Evolutionary conservation across 2,888 invertebrate species (phyloP).

Genomic region (Dasypogon diadema): DNA sequence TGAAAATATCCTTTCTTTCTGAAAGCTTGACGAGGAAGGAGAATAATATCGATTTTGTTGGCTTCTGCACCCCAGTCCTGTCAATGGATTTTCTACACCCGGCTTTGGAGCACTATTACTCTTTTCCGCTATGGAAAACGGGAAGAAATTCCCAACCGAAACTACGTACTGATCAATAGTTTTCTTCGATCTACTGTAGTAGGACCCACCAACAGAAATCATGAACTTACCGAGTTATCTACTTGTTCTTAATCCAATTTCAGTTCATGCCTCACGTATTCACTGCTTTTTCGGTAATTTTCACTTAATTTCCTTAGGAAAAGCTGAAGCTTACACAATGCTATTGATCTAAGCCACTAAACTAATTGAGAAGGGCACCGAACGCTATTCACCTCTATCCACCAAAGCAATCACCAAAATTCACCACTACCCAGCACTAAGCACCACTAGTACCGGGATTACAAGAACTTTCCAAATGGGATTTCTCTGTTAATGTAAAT

Average conservation of each 20-base stretch:
- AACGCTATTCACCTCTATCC: constrained; percentile 7
- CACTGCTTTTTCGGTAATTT: constrained; percentile 6
- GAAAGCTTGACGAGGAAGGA: no score
- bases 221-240: background rate
- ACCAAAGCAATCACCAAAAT: background rate
- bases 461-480: constrained; percentile 22
- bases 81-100: no score
- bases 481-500: background rate
- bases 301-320: constrained; percentile 23
- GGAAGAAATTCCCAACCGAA: no score
- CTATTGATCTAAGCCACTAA: constrained; percentile 34
- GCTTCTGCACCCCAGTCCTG: no score
- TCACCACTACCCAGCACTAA: constrained; percentile 21
- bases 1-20: no score
- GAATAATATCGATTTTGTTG: no score
- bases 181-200: no score
- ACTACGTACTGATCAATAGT: no score
- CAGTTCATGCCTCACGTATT: background rate
- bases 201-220: background rate
- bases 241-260: constrained; percentile 33
- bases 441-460: background rate
- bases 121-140: no score
- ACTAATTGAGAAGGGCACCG: constrained; percentile 16
- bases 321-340: constrained; percentile 38
- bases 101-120: no score